These are phyloP conservation scores for Trypoxylon attenuatum DNA, from an alignment of 2,888 invertebrate genomes.

Conservation along the genomic window DNA sequence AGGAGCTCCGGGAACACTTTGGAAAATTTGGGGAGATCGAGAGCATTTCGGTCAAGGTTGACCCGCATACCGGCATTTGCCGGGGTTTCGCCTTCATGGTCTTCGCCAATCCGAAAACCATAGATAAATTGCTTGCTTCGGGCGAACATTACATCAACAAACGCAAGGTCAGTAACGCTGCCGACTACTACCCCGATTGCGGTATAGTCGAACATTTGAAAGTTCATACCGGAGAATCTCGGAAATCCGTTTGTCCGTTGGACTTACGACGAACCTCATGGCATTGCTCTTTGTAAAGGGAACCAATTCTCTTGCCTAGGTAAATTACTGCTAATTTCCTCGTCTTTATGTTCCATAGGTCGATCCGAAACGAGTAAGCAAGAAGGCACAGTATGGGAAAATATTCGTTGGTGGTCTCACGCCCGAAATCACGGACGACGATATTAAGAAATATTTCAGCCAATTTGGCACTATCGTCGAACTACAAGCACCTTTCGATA, in stretches of 20 bases:
- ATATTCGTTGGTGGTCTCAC: slow-evolving; percentile 82
- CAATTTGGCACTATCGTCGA: slow-evolving; percentile 80
- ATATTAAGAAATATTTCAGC: slow-evolving; percentile 78
- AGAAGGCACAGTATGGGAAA: slow-evolving; percentile 79
- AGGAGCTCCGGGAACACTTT: slow-evolving; percentile 80
- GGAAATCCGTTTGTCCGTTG: neutral
- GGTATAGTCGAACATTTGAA: too few species aligned
- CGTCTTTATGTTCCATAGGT: slow-evolving; percentile 73
- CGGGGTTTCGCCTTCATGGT: slow-evolving; percentile 82
- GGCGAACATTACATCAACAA: slow-evolving; percentile 79
- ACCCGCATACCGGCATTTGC: slow-evolving; percentile 79
- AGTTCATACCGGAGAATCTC: too few species aligned
- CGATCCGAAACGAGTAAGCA: slow-evolving; percentile 81
- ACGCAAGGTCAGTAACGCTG: slow-evolving; percentile 76
- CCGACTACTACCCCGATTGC: too few species aligned
- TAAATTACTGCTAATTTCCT: neutral
- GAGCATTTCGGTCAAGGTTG: slow-evolving; percentile 80
- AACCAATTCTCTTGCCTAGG: neutral
- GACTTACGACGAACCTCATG: neutral
- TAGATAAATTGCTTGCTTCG: slow-evolving; percentile 76
- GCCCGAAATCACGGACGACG: slow-evolving; percentile 78
- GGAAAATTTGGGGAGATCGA: slow-evolving; percentile 80
- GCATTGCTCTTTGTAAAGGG: neutral
- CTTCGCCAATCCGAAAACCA: slow-evolving; percentile 77
- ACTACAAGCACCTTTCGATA: slow-evolving; percentile 81